Evolutionary conservation across 2,113 vertebrate species (phyloP).

Genomic region (Rallus limicola): DNA sequence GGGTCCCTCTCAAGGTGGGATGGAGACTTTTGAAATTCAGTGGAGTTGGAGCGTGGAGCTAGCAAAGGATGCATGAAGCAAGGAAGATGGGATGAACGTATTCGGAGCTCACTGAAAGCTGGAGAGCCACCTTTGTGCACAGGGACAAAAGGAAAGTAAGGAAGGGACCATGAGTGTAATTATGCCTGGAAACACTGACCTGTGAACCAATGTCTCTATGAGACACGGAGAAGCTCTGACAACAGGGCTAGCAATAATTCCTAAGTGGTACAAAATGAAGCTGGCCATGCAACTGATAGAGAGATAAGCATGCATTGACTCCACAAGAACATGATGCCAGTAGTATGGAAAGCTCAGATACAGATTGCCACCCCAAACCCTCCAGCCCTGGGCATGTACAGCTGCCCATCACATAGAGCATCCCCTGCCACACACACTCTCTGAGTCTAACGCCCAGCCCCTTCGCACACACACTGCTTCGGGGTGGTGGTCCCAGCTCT

Average conservation of each 20-base stretch:
- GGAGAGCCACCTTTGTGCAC: not conserved
- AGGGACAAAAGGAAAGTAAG: not conserved
- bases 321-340: not conserved
- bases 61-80: not conserved
- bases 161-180: not conserved
- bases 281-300: not conserved
- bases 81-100: not conserved
- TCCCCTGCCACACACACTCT: rapidly evolving
- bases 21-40: not conserved
- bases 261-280: not conserved
- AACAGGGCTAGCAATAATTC: conserved; percentile 22
- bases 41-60: not conserved
- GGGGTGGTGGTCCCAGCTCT: not conserved
- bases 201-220: not conserved
- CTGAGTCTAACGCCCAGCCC: rapidly evolving
- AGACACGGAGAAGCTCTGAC: not conserved
- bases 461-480: rapidly evolving
- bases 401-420: not conserved
- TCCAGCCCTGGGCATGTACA: rapidly evolving
- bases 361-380: not conserved
- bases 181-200: not conserved
- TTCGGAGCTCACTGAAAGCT: not conserved
- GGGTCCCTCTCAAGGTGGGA: not conserved
- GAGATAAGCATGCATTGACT: not conserved
- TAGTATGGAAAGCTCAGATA: not conserved